phyloP scores from a whole-genome alignment of 2,888 invertebrate genomes.

The Brachyptera putata region DNA sequence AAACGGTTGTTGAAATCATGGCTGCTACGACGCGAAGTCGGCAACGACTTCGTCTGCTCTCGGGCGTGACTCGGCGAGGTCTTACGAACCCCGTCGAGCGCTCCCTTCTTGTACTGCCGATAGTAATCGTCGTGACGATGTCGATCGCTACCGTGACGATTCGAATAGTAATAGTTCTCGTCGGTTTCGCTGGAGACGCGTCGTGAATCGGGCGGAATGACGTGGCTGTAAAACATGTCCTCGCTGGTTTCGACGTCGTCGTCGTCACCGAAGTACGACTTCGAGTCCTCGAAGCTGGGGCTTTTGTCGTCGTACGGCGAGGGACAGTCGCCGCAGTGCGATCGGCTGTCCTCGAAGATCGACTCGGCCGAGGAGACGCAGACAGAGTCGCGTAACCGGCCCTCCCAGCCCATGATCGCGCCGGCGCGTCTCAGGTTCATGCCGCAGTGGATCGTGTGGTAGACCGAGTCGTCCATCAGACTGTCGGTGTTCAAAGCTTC shows the following conservation, averaged over 20 bases:
- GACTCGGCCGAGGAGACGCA: background rate
- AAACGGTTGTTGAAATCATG: too few relatives aligned
- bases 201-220: constrained; percentile 22
- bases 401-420: constrained; percentile 4
- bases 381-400: background rate
- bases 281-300: background rate
- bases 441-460: constrained; percentile 46
- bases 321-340: constrained; percentile 5
- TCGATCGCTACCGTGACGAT: too few relatives aligned
- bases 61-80: too few relatives aligned
- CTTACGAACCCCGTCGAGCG: background rate
- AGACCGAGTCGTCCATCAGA: constrained; percentile 32
- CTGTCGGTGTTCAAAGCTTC: background rate
- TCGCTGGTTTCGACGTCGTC: constrained; percentile 17
- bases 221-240: constrained; percentile 31
- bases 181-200: background rate
- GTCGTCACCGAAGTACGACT: constrained; percentile 8
- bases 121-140: too few relatives aligned
- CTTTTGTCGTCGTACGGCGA: background rate
- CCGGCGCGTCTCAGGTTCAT: constrained; percentile 28
- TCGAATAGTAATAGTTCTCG: background rate
- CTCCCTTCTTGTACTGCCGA: too few relatives aligned
- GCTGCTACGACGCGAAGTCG: background rate
- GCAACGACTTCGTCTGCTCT: background rate
- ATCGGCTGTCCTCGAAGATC: constrained; percentile 12